Conservation (phyloP, 2,797 vertebrate genomes). For the Pitangus sulphuratus region DNA sequence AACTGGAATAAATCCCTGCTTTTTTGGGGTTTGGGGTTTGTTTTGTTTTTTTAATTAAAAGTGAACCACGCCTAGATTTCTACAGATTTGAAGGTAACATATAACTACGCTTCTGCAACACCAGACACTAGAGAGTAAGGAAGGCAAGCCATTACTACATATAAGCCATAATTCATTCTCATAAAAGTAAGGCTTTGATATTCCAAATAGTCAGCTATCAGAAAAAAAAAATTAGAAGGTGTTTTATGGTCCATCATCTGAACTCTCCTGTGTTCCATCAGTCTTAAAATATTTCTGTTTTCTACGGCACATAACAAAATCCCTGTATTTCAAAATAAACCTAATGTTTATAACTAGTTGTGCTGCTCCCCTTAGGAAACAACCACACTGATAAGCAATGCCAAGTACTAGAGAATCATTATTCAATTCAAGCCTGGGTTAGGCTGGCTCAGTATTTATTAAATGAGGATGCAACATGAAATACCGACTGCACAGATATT, state of each 20-base stretch:
- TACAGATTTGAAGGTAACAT: neutral
- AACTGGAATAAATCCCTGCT: neutral
- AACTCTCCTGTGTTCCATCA: neutral
- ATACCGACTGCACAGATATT: neutral
- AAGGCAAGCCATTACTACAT: neutral
- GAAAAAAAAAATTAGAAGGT: neutral
- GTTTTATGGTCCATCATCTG: neutral
- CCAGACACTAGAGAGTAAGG: neutral
- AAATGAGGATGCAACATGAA: neutral
- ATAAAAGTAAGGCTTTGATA: neutral
- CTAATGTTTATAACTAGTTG: neutral
- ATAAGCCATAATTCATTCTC: neutral
- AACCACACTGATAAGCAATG: neutral
- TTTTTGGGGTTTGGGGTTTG: too few relatives aligned
- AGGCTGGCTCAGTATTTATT: neutral
- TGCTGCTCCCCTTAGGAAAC: neutral
- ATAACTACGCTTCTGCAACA: neutral
- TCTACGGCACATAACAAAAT: neutral
- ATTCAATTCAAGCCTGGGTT: neutral
- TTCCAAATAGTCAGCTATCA: neutral
- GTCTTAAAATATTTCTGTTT: neutral
- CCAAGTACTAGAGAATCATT: neutral
- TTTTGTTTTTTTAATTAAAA: neutral
- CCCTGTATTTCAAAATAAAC: neutral
- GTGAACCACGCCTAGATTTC: neutral